These are phyloP conservation scores for Polypedilum vanderplanki DNA, from an alignment of 1,140 invertebrate species.

Conservation along the genomic window DNA sequence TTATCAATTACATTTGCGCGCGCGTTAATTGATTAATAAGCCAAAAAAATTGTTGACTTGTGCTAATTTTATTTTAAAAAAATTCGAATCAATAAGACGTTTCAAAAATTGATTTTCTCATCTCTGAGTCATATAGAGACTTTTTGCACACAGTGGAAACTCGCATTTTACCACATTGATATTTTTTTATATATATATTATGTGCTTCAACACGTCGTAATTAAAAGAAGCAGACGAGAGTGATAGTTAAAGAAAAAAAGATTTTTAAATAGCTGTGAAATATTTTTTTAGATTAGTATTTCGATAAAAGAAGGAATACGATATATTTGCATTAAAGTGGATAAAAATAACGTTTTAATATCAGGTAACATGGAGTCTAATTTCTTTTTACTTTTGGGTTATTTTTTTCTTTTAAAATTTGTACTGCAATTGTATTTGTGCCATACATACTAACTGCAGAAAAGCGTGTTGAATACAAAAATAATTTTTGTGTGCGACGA, in stretches of 20 bases:
- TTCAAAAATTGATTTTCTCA: constrained; percentile 1
- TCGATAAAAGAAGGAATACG: background rate
- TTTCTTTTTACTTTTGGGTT: no score
- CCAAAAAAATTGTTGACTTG: background rate
- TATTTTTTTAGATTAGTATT: background rate
- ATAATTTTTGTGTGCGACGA: background rate
- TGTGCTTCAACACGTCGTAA: no score
- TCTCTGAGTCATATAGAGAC: background rate
- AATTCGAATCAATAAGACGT: no score
- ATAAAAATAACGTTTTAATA: background rate
- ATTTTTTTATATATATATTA: no score
- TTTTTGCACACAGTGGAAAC: no score
- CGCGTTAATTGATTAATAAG: background rate
- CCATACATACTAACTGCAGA: no score
- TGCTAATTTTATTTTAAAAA: no score
- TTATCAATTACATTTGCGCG: background rate
- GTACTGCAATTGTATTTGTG: no score
- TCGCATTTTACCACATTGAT: no score
- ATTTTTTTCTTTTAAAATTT: no score
- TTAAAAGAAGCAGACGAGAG: no score
- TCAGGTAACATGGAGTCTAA: background rate
- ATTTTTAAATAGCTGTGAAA: constrained; percentile 13
- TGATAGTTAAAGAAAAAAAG: background rate
- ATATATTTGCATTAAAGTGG: background rate
- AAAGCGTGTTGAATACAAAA: no score